Evolutionary conservation across 2,888 invertebrate species (phyloP).

Genomic region (Acronicta alni): DNA sequence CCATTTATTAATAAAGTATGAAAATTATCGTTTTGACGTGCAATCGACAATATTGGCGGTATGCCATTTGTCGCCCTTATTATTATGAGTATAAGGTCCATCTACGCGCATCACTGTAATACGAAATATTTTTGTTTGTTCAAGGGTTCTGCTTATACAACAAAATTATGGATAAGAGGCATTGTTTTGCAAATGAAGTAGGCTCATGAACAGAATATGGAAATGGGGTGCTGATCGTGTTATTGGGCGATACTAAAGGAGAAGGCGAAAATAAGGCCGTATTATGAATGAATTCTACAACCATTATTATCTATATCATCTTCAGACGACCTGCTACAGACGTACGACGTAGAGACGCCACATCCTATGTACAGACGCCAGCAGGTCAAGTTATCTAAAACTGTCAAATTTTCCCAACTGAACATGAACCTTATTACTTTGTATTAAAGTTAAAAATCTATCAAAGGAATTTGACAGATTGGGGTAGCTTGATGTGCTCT

Average conservation of each 20-base stretch:
- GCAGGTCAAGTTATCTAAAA: too few relatives aligned
- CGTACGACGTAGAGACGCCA: too few relatives aligned
- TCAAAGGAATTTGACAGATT: too few relatives aligned
- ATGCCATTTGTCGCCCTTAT: neutral
- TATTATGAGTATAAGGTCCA: neutral
- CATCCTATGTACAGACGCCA: too few relatives aligned
- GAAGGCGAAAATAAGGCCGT: constrained; percentile 19
- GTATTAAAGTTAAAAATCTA: too few relatives aligned
- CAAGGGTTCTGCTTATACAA: neutral
- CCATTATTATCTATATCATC: too few relatives aligned
- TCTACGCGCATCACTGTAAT: neutral
- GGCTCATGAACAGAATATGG: constrained; percentile 36
- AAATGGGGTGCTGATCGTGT: constrained; percentile 34
- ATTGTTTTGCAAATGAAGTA: constrained; percentile 45
- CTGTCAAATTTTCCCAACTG: too few relatives aligned
- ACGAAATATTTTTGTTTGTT: constrained; percentile 28
- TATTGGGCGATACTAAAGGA: constrained; percentile 16
- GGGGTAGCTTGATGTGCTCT: too few relatives aligned
- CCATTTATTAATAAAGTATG: neutral
- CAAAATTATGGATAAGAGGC: constrained; percentile 26
- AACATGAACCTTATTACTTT: too few relatives aligned
- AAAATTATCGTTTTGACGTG: neutral
- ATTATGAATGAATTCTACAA: constrained; percentile 1
- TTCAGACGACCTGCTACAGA: too few relatives aligned
- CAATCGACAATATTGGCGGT: neutral